Evolutionary conservation across 2,888 invertebrate genomes (phyloP).

Genomic region (Yponomeuta malinellus): DNA sequence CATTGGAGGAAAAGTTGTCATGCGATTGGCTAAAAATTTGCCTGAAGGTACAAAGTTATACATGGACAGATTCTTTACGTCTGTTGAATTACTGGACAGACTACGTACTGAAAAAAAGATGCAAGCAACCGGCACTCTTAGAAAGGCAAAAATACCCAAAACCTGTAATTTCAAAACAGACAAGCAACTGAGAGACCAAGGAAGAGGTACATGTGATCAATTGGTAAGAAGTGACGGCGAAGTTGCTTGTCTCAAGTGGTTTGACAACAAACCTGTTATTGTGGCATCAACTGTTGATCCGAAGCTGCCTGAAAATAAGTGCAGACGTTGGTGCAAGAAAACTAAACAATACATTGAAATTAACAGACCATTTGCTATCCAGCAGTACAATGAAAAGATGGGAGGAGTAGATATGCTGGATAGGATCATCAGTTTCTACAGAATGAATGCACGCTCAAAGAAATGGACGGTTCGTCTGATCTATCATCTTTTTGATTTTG

Average conservation of each 20-base stretch:
- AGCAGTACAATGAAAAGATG: slow-evolving; percentile 18
- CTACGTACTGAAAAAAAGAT: too few relatives aligned
- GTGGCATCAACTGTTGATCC: slow-evolving; percentile 17
- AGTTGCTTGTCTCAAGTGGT: slow-evolving; percentile 16
- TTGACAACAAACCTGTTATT: slow-evolving; percentile 20
- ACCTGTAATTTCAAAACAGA: too few relatives aligned
- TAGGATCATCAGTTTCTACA: neutral
- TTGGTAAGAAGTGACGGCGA: too few relatives aligned
- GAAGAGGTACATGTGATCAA: too few relatives aligned
- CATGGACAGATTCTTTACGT: too few relatives aligned
- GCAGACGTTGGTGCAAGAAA: slow-evolving; percentile 19
- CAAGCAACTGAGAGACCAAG: too few relatives aligned
- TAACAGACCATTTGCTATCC: slow-evolving; percentile 17
- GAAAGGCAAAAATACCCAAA: too few relatives aligned
- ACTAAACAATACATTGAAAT: slow-evolving; percentile 15
- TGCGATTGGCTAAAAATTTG: too few relatives aligned
- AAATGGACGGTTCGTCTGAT: slow-evolving; percentile 7
- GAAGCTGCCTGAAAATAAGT: slow-evolving; percentile 15
- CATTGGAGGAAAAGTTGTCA: too few relatives aligned
- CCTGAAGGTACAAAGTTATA: too few relatives aligned
- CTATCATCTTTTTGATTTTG: neutral
- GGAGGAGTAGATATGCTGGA: slow-evolving; percentile 20
- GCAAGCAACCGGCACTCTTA: too few relatives aligned
- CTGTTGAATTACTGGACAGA: too few relatives aligned
- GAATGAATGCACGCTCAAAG: neutral